Percentiles rank a stretch among this genome's conserved stretches.
Conservation (phyloP, 2,113 vertebrate genomes). For the Peromyscus leucopus region DNA sequence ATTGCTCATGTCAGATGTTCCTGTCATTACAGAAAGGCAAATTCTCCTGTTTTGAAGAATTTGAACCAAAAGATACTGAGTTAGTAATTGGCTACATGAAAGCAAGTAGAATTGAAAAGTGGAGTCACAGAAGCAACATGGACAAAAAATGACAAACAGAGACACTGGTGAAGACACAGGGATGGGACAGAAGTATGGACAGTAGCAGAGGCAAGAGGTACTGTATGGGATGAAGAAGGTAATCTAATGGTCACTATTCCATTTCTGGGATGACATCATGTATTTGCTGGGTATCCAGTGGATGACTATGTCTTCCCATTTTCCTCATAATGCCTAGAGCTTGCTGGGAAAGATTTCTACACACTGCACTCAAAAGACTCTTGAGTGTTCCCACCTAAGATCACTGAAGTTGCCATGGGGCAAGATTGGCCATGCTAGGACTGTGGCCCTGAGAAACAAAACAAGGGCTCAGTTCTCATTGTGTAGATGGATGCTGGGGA, state of each 20-base stretch:
- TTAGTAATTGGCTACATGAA: background rate
- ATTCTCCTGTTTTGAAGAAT: background rate
- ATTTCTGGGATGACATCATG: background rate
- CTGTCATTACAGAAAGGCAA: background rate
- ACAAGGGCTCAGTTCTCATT: background rate
- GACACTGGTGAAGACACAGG: background rate
- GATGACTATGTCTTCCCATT: background rate
- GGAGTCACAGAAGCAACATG: background rate
- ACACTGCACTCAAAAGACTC: background rate
- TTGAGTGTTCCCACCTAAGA: background rate
- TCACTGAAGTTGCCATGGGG: background rate
- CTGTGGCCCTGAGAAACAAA: background rate
- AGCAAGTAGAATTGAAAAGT: background rate
- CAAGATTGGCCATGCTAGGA: background rate
- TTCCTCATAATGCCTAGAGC: background rate
- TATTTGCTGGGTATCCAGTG: background rate
- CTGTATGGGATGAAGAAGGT: background rate
- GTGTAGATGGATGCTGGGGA: background rate
- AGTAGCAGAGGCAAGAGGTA: background rate
- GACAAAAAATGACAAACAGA: background rate
- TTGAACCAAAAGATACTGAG: background rate
- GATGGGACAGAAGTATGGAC: background rate
- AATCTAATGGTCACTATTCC: background rate
- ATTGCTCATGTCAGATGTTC: background rate
- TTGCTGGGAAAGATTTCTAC: background rate